Conservation (phyloP, 2,113 vertebrate species). For the Takifugu bimaculatus region DNA sequence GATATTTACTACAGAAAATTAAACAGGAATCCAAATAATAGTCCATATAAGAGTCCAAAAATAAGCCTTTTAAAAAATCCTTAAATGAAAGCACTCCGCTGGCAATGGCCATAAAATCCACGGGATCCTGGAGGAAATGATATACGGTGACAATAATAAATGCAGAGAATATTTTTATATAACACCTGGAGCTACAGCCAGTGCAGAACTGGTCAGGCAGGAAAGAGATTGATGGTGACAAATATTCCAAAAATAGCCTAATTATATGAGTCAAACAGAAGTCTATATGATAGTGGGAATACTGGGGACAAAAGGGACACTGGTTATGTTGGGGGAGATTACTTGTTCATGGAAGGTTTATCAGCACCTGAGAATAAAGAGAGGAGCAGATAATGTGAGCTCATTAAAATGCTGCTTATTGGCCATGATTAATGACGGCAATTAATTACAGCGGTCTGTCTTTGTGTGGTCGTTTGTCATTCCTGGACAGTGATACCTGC, state of each 20-base stretch:
- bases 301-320: not conserved
- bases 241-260: not conserved
- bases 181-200: too few species aligned
- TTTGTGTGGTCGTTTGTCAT: constrained; percentile 20
- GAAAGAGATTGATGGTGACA: not conserved
- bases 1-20: too few species aligned
- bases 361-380: constrained; percentile 17
- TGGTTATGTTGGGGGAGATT: too few species aligned
- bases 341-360: constrained; percentile 2
- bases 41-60: too few species aligned
- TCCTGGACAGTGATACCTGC: constrained; percentile 1
- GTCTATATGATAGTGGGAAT: not conserved
- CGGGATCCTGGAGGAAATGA: too few species aligned
- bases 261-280: not conserved
- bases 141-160: too few species aligned
- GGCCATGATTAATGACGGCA: constrained; percentile 28
- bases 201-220: not conserved
- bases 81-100: too few species aligned
- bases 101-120: too few species aligned
- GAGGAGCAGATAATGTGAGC: not conserved
- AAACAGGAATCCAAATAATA: too few species aligned
- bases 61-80: too few species aligned
- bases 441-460: constrained; percentile 18
- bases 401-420: not conserved
- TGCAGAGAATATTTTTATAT: too few species aligned